Conservation (phyloP, 2,888 invertebrate species). For the Amphipyra berbera region DNA sequence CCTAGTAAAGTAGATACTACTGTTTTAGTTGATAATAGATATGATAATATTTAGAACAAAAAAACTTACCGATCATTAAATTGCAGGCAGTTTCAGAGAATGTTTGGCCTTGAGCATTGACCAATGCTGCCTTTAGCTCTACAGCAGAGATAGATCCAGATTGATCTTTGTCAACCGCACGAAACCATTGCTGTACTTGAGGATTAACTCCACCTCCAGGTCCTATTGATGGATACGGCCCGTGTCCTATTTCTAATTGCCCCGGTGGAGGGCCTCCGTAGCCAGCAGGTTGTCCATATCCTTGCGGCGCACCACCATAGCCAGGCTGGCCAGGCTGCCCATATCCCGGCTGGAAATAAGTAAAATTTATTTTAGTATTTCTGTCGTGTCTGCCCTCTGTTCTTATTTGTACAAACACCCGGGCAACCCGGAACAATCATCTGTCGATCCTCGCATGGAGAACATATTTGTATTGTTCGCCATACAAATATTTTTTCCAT, state of each 20-base stretch:
- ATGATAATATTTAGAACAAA: background rate
- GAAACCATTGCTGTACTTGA: constrained; percentile 95
- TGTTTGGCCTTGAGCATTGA: constrained; percentile 95
- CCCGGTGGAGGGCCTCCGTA: constrained; percentile 63
- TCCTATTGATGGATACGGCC: constrained; percentile 86
- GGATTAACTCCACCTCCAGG: constrained; percentile 90
- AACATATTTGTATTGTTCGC: too few species aligned
- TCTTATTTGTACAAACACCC: too few species aligned
- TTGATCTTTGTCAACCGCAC: constrained; percentile 94
- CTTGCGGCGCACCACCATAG: constrained; percentile 51
- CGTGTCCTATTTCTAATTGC: constrained; percentile 83
- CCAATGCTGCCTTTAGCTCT: constrained; percentile 94
- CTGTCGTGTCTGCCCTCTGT: too few species aligned
- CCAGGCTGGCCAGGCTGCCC: constrained; percentile 45
- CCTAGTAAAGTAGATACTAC: background rate
- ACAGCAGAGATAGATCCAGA: constrained; percentile 94
- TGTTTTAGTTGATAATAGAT: too few species aligned
- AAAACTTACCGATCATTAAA: constrained; percentile 94
- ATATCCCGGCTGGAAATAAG: constrained; percentile 36
- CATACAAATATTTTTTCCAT: too few species aligned
- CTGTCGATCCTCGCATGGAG: too few species aligned
- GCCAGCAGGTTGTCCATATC: constrained; percentile 58
- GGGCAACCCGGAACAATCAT: too few species aligned
- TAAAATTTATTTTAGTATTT: background rate
- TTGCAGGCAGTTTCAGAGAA: constrained; percentile 95